phyloP scores from a whole-genome alignment of 2,888 invertebrate species.

The Ellobium chinense region DNA sequence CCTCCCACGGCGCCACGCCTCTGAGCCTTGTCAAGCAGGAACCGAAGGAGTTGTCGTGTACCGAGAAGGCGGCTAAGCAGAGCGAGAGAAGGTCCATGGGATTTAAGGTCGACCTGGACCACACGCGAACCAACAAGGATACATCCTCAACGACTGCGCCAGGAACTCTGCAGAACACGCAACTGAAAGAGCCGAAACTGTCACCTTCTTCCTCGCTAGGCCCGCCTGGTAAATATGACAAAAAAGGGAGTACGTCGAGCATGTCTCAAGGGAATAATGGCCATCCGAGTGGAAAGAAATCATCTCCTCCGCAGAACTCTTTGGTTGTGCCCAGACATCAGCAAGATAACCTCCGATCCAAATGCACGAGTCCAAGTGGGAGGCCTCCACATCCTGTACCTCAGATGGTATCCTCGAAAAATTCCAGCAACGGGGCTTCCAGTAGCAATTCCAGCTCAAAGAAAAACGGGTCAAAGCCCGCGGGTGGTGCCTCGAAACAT shows the following conservation, averaged over 20 bases:
- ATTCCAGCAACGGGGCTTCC: not conserved
- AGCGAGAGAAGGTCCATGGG: slow-evolving; percentile 2
- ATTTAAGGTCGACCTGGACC: slow-evolving; percentile 33
- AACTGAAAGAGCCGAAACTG: slow-evolving; percentile 33
- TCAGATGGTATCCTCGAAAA: not conserved
- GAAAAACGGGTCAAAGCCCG: slow-evolving; percentile 10
- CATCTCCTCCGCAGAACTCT: not conserved
- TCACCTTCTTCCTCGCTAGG: slow-evolving; percentile 1
- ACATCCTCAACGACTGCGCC: not conserved
- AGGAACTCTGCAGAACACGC: not conserved
- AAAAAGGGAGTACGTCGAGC: not conserved
- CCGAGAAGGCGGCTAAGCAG: slow-evolving; percentile 28
- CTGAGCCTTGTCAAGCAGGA: slow-evolving; percentile 45
- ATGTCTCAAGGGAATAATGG: not conserved
- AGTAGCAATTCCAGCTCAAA: not conserved
- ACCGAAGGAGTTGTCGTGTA: slow-evolving; percentile 27
- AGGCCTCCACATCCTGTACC: not conserved
- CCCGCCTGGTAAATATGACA: not conserved
- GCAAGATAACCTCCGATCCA: not conserved
- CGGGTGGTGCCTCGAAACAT: not conserved
- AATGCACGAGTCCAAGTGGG: not conserved
- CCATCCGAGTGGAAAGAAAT: not conserved
- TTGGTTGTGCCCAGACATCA: not conserved
- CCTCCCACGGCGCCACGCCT: slow-evolving; percentile 16
- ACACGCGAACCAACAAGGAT: not conserved